These are phyloP conservation scores for Gopherus flavomarginatus DNA, from an alignment of 2,113 vertebrate genomes.

Conservation along the genomic window DNA sequence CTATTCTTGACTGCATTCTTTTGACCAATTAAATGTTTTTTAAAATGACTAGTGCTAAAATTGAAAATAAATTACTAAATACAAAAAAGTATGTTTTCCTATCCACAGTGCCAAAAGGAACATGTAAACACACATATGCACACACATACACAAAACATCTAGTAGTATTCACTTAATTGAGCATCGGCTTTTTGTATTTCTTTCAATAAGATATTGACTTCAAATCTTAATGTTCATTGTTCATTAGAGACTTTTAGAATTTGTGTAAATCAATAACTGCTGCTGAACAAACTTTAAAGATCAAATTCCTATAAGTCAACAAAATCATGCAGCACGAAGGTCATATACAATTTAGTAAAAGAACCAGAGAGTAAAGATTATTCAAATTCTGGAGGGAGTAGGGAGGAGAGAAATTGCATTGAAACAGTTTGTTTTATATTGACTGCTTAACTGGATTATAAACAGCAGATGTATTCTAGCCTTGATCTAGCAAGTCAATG, in stretches of 20 bases:
- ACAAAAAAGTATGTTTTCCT: slow-evolving; percentile 1
- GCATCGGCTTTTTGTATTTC: slow-evolving; percentile 48
- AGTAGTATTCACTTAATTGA: slow-evolving; percentile 32
- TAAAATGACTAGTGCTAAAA: slow-evolving; percentile 37
- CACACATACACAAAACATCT: slow-evolving; percentile 51
- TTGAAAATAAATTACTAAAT: slow-evolving; percentile 29
- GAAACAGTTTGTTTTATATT: slow-evolving; percentile 50
- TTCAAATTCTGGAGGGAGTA: slow-evolving; percentile 52
- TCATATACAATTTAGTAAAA: slow-evolving; percentile 66
- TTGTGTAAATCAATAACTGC: slow-evolving; percentile 71
- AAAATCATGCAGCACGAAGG: slow-evolving; percentile 73
- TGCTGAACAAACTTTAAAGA: slow-evolving; percentile 52
- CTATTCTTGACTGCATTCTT: slow-evolving; percentile 19
- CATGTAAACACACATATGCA: slow-evolving; percentile 17
- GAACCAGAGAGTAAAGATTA: slow-evolving; percentile 40
- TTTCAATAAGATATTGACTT: slow-evolving; percentile 63
- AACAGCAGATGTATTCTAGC: slow-evolving; percentile 48
- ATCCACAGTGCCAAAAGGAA: slow-evolving; percentile 19
- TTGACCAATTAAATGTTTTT: not conserved
- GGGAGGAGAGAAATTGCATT: slow-evolving; percentile 54
- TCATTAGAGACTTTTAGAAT: slow-evolving; percentile 69
- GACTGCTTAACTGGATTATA: slow-evolving; percentile 57
- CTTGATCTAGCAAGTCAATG: slow-evolving; percentile 66
- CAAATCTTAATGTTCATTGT: slow-evolving; percentile 61
- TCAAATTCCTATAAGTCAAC: slow-evolving; percentile 75